Evolutionary conservation across 2,113 vertebrate species (phyloP).

Genomic region (Ictalurus punctatus): DNA sequence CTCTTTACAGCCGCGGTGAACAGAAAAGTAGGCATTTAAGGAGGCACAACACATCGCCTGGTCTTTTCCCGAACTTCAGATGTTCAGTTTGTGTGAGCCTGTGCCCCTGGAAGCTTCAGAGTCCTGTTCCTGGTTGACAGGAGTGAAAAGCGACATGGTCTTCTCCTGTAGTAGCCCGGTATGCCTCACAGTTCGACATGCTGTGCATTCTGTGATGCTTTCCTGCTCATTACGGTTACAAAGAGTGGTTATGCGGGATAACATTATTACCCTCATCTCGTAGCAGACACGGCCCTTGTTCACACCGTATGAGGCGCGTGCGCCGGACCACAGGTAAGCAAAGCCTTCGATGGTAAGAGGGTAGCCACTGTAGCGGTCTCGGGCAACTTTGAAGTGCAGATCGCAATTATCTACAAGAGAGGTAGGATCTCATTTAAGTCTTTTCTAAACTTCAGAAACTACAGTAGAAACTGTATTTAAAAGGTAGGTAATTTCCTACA

Average conservation of each 20-base stretch:
- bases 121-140: background rate
- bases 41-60: background rate
- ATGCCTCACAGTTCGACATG: background rate
- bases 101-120: background rate
- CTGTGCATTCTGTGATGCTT: background rate
- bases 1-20: background rate
- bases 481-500: background rate
- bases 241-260: background rate
- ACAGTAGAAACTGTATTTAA: background rate
- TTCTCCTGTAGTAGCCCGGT: background rate
- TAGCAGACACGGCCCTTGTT: conserved; percentile 78
- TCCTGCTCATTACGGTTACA: background rate
- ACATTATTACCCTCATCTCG: conserved; percentile 76
- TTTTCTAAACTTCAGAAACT: background rate
- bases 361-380: conserved; percentile 79
- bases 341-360: conserved; percentile 83
- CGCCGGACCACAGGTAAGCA: conserved; percentile 82
- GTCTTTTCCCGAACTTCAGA: background rate
- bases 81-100: no score
- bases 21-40: background rate
- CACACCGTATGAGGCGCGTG: conserved; percentile 78
- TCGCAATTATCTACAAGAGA: conserved; percentile 76
- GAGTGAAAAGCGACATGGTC: background rate
- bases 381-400: conserved; percentile 81
- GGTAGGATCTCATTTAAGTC: background rate